Percentiles rank a stretch among this genome's conserved stretches.
These are phyloP conservation scores for Drosophila burlai DNA, from an alignment of 1,140 invertebrate genomes.

Conservation along the genomic window DNA sequence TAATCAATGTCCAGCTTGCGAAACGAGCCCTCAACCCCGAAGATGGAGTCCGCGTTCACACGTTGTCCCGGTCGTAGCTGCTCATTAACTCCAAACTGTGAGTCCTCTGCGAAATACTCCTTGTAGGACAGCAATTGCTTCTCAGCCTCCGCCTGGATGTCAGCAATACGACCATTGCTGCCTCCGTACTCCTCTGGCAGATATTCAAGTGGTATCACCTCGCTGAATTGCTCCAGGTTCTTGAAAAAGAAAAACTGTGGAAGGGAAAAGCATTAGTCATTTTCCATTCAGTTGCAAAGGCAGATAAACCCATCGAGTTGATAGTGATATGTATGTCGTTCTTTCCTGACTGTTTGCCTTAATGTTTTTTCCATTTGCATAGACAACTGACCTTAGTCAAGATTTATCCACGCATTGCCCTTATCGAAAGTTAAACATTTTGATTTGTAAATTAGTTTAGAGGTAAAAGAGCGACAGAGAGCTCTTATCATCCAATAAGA, in stretches of 20 bases:
- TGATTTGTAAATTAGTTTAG: background rate
- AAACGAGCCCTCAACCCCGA: constrained; percentile 87
- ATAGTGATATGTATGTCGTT: background rate
- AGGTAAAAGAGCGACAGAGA: too few species aligned
- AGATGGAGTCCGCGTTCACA: constrained; percentile 86
- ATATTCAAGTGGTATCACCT: constrained; percentile 86
- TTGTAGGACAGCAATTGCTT: constrained; percentile 85
- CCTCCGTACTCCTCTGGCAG: constrained; percentile 87
- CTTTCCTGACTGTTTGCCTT: background rate
- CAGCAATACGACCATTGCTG: constrained; percentile 84
- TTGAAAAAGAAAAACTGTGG: constrained; percentile 86
- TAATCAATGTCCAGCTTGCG: constrained; percentile 84
- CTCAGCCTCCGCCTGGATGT: constrained; percentile 86
- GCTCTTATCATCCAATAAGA: too few species aligned
- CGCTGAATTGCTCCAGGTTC: constrained; percentile 76
- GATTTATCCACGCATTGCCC: too few species aligned
- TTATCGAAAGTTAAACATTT: background rate
- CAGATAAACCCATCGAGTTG: background rate
- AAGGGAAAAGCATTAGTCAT: background rate
- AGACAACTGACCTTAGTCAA: too few species aligned
- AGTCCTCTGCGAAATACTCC: constrained; percentile 86
- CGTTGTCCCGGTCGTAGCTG: constrained; percentile 85
- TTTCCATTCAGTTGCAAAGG: background rate
- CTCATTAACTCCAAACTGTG: constrained; percentile 86
- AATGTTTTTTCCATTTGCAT: too few species aligned